Conservation (phyloP, 1,140 invertebrate species). For the Drosophila neocordata region DNA sequence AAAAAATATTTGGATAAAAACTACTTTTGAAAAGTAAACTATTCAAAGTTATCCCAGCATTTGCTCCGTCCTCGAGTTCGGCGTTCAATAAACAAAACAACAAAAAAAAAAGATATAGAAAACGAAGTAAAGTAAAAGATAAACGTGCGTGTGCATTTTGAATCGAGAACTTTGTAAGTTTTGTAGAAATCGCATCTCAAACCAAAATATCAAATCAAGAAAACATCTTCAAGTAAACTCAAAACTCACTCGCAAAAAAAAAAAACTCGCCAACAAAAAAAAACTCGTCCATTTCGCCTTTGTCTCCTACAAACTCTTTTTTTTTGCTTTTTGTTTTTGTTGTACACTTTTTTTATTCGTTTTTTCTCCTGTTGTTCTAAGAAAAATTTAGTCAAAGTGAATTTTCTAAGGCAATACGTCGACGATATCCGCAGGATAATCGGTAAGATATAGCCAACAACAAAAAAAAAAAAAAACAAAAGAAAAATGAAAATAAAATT, state of each 20-base stretch:
- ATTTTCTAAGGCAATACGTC: slow-evolving; percentile 83
- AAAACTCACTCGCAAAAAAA: slow-evolving; percentile 47
- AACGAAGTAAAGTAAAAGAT: too few relatives aligned
- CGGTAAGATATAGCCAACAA: slow-evolving; percentile 68
- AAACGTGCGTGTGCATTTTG: slow-evolving; percentile 25
- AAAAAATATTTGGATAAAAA: too few relatives aligned
- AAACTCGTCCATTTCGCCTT: slow-evolving; percentile 46
- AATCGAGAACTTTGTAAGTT: slow-evolving; percentile 52
- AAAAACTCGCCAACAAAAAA: slow-evolving; percentile 38
- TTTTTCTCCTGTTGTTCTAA: slow-evolving; percentile 42
- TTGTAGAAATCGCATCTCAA: slow-evolving; percentile 27
- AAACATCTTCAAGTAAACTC: slow-evolving; percentile 26
- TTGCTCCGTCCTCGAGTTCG: slow-evolving; percentile 42
- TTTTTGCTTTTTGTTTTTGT: slow-evolving; percentile 26
- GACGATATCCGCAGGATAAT: slow-evolving; percentile 83
- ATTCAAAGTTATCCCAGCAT: slow-evolving; percentile 16
- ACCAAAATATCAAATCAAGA: slow-evolving; percentile 28
- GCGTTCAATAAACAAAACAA: not conserved
- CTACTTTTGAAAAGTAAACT: slow-evolving; percentile 6
- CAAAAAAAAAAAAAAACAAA: not conserved
- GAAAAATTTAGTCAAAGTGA: slow-evolving; percentile 80
- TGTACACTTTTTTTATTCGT: slow-evolving; percentile 48
- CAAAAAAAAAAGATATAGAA: not conserved
- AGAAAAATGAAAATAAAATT: not conserved
- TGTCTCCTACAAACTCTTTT: not conserved